Base-by-base conservation (phyloP, 2,888 invertebrate species). In the Rhamphomyia laevipes region DNA sequence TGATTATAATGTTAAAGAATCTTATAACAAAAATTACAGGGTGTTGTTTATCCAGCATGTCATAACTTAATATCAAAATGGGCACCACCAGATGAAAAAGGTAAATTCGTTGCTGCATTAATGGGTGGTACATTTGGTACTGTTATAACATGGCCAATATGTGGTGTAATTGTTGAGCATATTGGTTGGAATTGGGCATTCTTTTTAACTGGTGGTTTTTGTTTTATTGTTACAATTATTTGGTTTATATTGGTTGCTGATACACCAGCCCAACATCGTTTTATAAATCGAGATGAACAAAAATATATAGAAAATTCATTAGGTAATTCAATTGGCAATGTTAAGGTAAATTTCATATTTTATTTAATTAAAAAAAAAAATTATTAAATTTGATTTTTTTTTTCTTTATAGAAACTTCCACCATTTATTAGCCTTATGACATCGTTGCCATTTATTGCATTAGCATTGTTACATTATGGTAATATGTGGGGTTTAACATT, bases 401-500 rank as follows among this genome's bases (percentile, higher is more conserved):
- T 59, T 52, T 56, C n/a, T n/a, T 74, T 74, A 46, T 72, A 85
- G 77, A 70, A 76, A 50, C 70, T 80, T 43, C 83, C 83, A 1
- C 86, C 86, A 2, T 75, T 83, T 56, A 74, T 69, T 57, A 68
- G 72, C 30, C 50, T 86, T 35, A 53, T 78, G 15, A 64, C 75
- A 2, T 86, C 85, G 1, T 55, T 83, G 43, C 85, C 85, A 15
- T 85, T 86, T 64, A 72, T 81, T 67, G 78, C 82, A 0, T 72
- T 86, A 60, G 57, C 74, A 11, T 58, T 81, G 2, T 70, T 84
- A 21, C 86, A 86, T 58, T 86, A 81, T 58, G 86, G 86, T 37
- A 86, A 83, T 60, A 69, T 84, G 51, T 86, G 86, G 80, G 82
- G 86, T 2, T 64, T 86, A 27, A 84, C 82, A 65, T 84, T 86